Conservation (phyloP, 2,113 vertebrate genomes). For the Ariopsis seemanni region DNA sequence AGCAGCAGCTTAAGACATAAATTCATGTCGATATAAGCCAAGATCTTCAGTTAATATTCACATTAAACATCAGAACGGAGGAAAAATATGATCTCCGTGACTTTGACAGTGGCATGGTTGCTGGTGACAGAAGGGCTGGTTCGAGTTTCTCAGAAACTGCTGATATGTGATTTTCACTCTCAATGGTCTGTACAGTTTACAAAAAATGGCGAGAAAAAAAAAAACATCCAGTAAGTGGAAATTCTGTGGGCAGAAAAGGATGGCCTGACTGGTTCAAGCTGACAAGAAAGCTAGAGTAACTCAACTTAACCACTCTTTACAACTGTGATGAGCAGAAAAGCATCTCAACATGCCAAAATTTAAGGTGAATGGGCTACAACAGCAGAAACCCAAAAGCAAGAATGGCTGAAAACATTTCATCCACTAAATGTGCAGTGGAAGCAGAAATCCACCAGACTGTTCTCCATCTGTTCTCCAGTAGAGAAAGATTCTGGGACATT, state of each 20-base stretch:
- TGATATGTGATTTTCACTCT: not conserved
- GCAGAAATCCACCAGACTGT: not conserved
- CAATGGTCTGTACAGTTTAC: not conserved
- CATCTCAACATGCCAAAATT: not conserved
- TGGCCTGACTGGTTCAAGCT: not conserved
- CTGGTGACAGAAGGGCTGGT: not conserved
- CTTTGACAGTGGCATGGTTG: not conserved
- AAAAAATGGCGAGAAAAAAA: not conserved
- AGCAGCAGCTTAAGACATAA: not conserved
- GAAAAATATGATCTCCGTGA: not conserved
- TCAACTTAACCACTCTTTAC: too few relatives aligned
- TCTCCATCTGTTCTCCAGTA: constrained; percentile 25
- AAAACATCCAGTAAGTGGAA: not conserved
- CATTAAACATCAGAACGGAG: not conserved
- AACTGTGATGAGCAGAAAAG: not conserved
- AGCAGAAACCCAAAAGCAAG: not conserved
- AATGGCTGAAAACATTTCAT: not conserved
- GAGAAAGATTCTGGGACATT: not conserved
- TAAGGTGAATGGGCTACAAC: not conserved
- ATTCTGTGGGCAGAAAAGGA: not conserved
- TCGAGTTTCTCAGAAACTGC: constrained; percentile 6
- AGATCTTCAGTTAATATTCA: not conserved
- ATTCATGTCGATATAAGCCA: not conserved
- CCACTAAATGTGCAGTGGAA: constrained; percentile 1
- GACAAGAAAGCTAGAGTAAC: not conserved